Percentiles rank a stretch among this genome's conserved stretches.
Evolutionary conservation across 2,888 invertebrate genomes (phyloP).

Genomic region (Heliothis peltigera): DNA sequence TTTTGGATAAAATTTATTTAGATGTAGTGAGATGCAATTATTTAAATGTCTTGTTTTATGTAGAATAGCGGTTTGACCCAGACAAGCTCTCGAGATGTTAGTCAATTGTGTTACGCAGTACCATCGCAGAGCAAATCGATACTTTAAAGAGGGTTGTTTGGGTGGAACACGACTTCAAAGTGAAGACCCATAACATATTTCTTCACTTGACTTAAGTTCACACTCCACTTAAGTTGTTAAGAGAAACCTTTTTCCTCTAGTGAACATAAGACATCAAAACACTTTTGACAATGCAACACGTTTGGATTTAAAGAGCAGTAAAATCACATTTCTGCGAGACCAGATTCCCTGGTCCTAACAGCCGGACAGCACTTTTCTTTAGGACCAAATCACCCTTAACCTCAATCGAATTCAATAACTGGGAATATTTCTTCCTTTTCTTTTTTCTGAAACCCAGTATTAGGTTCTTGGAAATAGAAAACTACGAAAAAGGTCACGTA

Average conservation of each 20-base stretch:
- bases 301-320: neutral
- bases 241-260: conserved; percentile 1
- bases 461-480: conserved; percentile 28
- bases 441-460: conserved; percentile 26
- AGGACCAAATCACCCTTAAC: conserved; percentile 17
- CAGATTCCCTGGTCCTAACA: neutral
- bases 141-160: neutral
- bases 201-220: conserved; percentile 2
- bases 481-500: conserved; percentile 41
- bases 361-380: conserved; percentile 1
- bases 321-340: neutral
- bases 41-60: conserved; percentile 12
- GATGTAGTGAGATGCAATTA: conserved; percentile 20
- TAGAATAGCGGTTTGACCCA: neutral
- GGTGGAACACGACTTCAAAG: neutral
- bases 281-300: conserved; percentile 2
- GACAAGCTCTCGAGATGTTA: neutral
- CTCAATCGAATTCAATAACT: conserved; percentile 40
- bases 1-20: conserved; percentile 25
- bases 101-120: neutral
- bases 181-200: conserved; percentile 1
- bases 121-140: neutral
- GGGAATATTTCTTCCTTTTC: conserved; percentile 27
- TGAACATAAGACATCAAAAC: conserved; percentile 1
- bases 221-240: conserved; percentile 2